A percentile compares a stretch with the other conserved stretches of the same genome.
Conservation (phyloP, 1,140 invertebrate genomes). For the Anastrepha ludens region DNA sequence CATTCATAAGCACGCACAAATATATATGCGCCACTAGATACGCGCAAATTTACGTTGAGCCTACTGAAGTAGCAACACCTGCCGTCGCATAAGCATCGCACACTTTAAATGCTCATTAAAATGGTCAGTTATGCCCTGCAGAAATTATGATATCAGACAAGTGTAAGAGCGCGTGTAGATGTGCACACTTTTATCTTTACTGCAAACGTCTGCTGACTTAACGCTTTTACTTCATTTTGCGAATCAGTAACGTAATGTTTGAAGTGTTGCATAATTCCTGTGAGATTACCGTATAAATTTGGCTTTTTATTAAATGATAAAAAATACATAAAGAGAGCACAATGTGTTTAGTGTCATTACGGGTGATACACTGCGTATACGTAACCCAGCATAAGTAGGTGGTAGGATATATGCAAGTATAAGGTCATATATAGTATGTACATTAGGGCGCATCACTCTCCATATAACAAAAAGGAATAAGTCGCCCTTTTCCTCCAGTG, state of each 20-base stretch:
- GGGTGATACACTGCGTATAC: neutral
- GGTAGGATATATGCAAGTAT: neutral
- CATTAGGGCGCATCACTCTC: no score
- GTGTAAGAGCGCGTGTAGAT: neutral
- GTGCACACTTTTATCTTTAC: neutral
- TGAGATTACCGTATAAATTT: neutral
- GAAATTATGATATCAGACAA: no score
- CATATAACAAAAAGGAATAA: no score
- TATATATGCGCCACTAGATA: neutral
- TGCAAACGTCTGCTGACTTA: neutral
- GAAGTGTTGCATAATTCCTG: neutral
- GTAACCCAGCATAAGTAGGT: neutral
- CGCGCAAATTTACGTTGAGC: neutral
- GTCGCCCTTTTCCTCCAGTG: no score
- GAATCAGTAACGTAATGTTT: slow-evolving; percentile 16
- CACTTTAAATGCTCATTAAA: slow-evolving; percentile 26
- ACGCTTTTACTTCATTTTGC: neutral
- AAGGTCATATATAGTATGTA: no score
- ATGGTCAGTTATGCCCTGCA: neutral
- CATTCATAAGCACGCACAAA: neutral
- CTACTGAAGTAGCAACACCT: slow-evolving; percentile 17
- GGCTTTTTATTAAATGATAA: slow-evolving; percentile 8
- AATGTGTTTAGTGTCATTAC: neutral
- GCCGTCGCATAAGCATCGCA: slow-evolving; percentile 10
- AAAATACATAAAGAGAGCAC: neutral